A percentile compares a stretch with the other conserved stretches of the same genome.
Evolutionary conservation across 2,113 vertebrate species (phyloP).

Genomic region (Delphinapterus leucas): DNA sequence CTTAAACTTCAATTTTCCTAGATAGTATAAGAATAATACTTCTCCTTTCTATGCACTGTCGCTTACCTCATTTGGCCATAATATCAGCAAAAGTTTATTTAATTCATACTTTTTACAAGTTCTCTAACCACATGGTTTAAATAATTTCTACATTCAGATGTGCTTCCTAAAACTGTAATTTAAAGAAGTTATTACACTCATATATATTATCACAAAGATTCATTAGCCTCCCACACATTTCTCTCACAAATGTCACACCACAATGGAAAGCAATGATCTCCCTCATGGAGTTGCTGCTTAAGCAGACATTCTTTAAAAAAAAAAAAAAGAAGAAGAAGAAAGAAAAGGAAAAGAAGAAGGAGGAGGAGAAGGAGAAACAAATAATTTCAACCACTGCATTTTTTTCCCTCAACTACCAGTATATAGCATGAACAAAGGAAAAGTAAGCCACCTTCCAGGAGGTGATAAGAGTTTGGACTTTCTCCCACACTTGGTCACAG

Average conservation of each 20-base stretch:
- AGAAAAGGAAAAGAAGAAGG: too few species aligned
- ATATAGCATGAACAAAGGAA: background rate
- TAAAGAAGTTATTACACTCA: background rate
- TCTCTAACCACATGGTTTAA: background rate
- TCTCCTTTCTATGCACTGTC: background rate
- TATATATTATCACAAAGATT: background rate
- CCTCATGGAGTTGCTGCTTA: background rate
- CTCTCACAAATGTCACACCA: slow-evolving; percentile 3
- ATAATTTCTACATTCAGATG: background rate
- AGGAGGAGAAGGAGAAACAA: background rate
- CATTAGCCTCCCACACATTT: background rate
- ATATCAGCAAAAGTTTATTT: background rate
- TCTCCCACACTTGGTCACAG: slow-evolving; percentile 34
- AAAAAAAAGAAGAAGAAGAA: background rate
- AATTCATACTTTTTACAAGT: background rate
- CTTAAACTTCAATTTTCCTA: background rate
- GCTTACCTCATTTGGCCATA: background rate
- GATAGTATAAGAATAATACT: background rate
- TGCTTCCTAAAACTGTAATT: slow-evolving; percentile 19
- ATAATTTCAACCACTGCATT: background rate
- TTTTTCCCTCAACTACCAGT: background rate
- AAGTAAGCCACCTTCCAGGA: background rate
- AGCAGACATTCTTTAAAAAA: background rate
- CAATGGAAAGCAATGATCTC: background rate
- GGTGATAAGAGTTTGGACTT: slow-evolving; percentile 11